Conservation (phyloP, 2,113 vertebrate species). For the Pseudorhombus dupliciocellatus region DNA sequence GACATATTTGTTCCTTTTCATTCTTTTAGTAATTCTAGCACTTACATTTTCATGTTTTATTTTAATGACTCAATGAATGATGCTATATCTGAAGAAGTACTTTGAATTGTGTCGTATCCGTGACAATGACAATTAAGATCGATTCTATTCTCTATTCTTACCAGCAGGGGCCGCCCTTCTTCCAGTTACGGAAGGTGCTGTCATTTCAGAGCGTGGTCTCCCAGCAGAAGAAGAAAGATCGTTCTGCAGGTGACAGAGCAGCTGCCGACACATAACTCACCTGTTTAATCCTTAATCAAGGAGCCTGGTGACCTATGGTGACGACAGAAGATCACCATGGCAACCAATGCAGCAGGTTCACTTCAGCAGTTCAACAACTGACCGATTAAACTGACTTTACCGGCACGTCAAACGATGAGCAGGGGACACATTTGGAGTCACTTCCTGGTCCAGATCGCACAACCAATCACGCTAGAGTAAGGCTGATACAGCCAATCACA, state of each 20-base stretch:
- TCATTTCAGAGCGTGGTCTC: constrained; percentile 83
- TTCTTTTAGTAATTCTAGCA: too few species aligned
- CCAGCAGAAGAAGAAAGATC: constrained; percentile 74
- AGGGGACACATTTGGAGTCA: not conserved
- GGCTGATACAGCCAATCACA: not conserved
- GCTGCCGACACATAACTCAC: constrained; percentile 44
- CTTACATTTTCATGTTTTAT: not conserved
- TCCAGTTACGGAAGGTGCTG: constrained; percentile 73
- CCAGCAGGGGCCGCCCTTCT: constrained; percentile 76
- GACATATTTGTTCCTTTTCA: too few species aligned
- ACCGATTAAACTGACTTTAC: too few species aligned
- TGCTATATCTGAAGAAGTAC: too few species aligned
- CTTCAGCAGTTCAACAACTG: not conserved
- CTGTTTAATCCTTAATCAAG: not conserved
- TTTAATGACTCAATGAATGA: too few species aligned
- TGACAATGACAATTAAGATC: too few species aligned
- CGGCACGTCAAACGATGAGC: too few species aligned
- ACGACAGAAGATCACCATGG: not conserved
- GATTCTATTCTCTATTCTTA: too few species aligned
- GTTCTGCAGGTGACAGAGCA: constrained; percentile 81
- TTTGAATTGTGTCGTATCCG: too few species aligned
- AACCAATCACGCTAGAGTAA: too few species aligned
- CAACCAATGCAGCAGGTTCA: not conserved
- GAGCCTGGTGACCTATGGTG: not conserved
- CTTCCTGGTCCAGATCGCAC: not conserved